Evolutionary conservation across 2,113 vertebrate species (phyloP).

Genomic region (Xenopus tropicalis): DNA sequence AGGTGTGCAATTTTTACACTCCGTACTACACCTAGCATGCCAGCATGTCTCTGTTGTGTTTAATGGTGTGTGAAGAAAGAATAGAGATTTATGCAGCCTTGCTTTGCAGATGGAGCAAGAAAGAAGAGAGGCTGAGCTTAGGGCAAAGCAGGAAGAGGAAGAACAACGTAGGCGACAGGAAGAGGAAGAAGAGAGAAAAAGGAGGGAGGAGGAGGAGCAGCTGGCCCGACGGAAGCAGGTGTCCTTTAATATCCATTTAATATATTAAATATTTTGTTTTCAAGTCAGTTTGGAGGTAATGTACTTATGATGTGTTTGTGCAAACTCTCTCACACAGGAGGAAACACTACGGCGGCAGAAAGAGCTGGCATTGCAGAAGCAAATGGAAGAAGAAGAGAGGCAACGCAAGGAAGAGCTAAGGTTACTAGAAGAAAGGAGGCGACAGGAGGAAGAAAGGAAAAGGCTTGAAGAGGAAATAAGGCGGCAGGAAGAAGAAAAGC

Average conservation of each 20-base stretch:
- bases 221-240: slow-evolving; percentile 92
- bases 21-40: too few species aligned
- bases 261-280: slow-evolving; percentile 50
- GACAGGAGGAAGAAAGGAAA: slow-evolving; percentile 88
- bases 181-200: slow-evolving; percentile 88
- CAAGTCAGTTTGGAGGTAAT: slow-evolving; percentile 49
- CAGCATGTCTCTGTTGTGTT: too few species aligned
- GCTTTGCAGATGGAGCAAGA: slow-evolving; percentile 85
- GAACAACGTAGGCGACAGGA: slow-evolving; percentile 84
- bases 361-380: slow-evolving; percentile 84
- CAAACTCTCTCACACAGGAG: slow-evolving; percentile 55
- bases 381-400: slow-evolving; percentile 89
- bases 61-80: too few species aligned
- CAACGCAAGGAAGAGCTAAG: slow-evolving; percentile 88
- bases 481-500: slow-evolving; percentile 76
- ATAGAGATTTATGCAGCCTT: not conserved
- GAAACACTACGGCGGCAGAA: slow-evolving; percentile 74
- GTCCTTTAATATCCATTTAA: too few species aligned
- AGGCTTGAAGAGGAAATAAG: slow-evolving; percentile 83
- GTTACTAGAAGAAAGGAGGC: slow-evolving; percentile 81
- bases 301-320: not conserved
- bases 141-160: slow-evolving; percentile 93
- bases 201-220: slow-evolving; percentile 85
- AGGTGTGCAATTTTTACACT: too few species aligned
- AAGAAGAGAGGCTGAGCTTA: slow-evolving; percentile 86